Percentiles rank a stretch among this genome's conserved stretches.
Conservation (phyloP, 2,113 vertebrate species). For the Azemiops feae region DNA sequence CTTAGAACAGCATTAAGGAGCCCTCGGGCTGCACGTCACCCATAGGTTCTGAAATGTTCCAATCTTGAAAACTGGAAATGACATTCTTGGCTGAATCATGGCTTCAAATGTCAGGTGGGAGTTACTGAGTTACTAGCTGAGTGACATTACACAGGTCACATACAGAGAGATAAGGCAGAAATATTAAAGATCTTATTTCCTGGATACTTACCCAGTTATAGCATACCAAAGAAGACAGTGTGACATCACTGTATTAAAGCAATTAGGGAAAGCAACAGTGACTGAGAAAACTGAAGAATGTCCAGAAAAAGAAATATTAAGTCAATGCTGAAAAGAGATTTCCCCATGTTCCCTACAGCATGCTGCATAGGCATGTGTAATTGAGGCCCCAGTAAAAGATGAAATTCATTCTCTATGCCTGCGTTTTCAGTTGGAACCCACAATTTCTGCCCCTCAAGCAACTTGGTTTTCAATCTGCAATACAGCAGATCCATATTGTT, state of each 20-base stretch:
- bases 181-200: not conserved
- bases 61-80: not conserved
- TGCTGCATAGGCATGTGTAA: not conserved
- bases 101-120: not conserved
- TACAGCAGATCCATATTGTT: not conserved
- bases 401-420: not conserved
- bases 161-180: not conserved
- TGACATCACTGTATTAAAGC: not conserved
- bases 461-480: not conserved
- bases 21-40: not conserved
- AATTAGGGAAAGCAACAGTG: not conserved
- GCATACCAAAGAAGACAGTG: not conserved
- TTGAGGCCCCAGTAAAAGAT: not conserved
- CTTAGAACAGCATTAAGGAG: not conserved
- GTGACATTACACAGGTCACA: not conserved
- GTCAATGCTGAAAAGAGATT: not conserved
- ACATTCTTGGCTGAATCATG: not conserved
- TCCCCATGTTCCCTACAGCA: not conserved
- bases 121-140: not conserved
- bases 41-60: not conserved
- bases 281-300: not conserved
- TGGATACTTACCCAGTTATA: not conserved
- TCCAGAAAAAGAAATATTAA: not conserved
- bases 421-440: not conserved
- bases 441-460: not conserved